These are phyloP conservation scores for Temnothorax rugatulus DNA, from an alignment of 2,888 invertebrate species.

Conservation along the genomic window DNA sequence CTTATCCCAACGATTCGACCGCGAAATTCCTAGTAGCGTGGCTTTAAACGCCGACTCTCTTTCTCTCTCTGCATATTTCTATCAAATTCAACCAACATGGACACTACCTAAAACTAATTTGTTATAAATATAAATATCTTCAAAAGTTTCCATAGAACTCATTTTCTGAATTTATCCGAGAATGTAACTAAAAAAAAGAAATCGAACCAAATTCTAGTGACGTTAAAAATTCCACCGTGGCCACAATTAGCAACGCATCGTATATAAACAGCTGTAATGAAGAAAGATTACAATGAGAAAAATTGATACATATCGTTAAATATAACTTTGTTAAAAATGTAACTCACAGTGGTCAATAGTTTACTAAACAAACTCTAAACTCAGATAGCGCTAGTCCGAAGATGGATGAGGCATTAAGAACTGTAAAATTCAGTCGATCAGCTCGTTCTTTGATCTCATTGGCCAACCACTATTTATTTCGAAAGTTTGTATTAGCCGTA, in stretches of 20 bases:
- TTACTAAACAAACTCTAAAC: not conserved
- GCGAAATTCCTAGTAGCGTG: slow-evolving; percentile 16
- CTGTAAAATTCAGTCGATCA: not conserved
- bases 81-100: not conserved
- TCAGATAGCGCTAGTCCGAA: no score
- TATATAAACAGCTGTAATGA: not conserved
- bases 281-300: not conserved
- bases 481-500: not conserved
- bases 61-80: not conserved
- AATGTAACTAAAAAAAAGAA: not conserved
- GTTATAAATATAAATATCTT: not conserved
- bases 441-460: not conserved
- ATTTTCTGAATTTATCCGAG: not conserved
- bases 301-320: not conserved
- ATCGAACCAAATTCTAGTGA: not conserved
- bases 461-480: not conserved
- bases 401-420: not conserved
- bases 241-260: not conserved
- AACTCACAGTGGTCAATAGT: not conserved
- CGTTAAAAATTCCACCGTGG: not conserved
- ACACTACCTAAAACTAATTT: not conserved
- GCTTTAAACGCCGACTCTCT: not conserved
- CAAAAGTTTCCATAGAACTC: not conserved
- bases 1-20: slow-evolving; percentile 24
- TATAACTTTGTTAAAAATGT: not conserved